Conservation (phyloP, 2,888 invertebrate genomes). For the Drosophila mimetica region DNA sequence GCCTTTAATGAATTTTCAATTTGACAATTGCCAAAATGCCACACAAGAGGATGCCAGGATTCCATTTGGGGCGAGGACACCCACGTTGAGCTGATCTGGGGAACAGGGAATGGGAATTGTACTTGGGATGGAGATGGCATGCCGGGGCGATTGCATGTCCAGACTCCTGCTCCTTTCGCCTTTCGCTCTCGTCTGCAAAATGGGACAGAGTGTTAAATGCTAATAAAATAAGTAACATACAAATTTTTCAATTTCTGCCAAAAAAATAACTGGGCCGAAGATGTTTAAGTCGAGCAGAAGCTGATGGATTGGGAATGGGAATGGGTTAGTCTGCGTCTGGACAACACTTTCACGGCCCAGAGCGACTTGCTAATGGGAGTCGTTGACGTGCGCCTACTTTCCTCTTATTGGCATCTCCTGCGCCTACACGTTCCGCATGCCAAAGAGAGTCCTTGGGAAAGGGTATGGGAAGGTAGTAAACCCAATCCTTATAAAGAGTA, state of each 20-base stretch:
- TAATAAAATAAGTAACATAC: conserved; percentile 80
- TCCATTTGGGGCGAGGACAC: conserved; percentile 52
- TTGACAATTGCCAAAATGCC: conserved; percentile 75
- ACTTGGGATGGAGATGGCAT: conserved; percentile 28
- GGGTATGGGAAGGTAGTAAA: conserved; percentile 8
- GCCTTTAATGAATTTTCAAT: conserved; percentile 83
- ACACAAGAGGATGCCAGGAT: conserved; percentile 56
- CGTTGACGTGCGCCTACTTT: conserved; percentile 74
- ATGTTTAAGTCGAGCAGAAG: conserved; percentile 17
- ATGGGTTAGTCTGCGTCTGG: conserved; percentile 19
- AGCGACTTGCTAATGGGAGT: conserved; percentile 81
- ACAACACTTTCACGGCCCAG: conserved; percentile 82
- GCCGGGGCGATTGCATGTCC: conserved; percentile 38
- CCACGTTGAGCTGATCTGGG: conserved; percentile 44
- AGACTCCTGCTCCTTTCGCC: conserved; percentile 58
- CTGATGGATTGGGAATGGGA: conserved; percentile 7
- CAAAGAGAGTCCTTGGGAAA: conserved; percentile 6
- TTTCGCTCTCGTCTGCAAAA: conserved; percentile 53
- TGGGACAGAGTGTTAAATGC: conserved; percentile 70
- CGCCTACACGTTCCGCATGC: conserved; percentile 61
- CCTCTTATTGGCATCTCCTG: conserved; percentile 37
- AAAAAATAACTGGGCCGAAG: conserved; percentile 57
- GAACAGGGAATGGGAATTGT: too few relatives aligned
- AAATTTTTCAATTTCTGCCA: conserved; percentile 72
- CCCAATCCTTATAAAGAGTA: not conserved